A percentile compares a stretch with the other conserved stretches of the same genome.
Evolutionary conservation across 2,113 vertebrate genomes (phyloP).

Genomic region (Corynorhinus townsendii): DNA sequence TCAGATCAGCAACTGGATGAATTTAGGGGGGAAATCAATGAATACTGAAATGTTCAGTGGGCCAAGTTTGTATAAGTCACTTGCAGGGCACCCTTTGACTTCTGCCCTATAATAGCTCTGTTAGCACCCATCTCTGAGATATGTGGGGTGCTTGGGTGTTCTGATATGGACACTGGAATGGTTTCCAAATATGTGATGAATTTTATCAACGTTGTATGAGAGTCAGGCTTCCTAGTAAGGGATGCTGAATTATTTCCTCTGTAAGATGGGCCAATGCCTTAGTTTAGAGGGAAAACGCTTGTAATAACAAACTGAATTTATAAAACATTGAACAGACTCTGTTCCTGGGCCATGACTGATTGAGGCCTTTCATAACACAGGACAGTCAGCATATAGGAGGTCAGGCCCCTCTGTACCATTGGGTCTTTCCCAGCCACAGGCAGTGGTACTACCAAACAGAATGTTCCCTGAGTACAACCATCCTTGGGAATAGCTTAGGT

Average conservation of each 20-base stretch:
- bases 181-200: slow-evolving; percentile 72
- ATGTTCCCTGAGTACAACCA: too few relatives aligned
- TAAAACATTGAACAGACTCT: neutral
- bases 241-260: slow-evolving; percentile 21
- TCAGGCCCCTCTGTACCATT: neutral
- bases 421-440: neutral
- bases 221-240: slow-evolving; percentile 63
- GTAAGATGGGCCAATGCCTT: neutral
- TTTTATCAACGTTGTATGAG: neutral
- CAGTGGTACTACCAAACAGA: neutral
- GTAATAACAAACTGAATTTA: neutral
- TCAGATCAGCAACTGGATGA: neutral
- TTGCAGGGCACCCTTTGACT: slow-evolving; percentile 23
- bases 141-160: neutral
- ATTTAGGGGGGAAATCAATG: neutral
- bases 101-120: neutral
- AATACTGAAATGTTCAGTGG: neutral
- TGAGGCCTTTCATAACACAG: neutral
- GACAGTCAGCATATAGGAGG: neutral
- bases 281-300: neutral
- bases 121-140: neutral
- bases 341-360: neutral
- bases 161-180: neutral
- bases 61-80: neutral
- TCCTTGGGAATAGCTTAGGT: neutral